Evolutionary conservation across 2,888 invertebrate species (phyloP), one percentile per base, ranked within the genome.

Genomic region (Dysmachus trigonus): DNA sequence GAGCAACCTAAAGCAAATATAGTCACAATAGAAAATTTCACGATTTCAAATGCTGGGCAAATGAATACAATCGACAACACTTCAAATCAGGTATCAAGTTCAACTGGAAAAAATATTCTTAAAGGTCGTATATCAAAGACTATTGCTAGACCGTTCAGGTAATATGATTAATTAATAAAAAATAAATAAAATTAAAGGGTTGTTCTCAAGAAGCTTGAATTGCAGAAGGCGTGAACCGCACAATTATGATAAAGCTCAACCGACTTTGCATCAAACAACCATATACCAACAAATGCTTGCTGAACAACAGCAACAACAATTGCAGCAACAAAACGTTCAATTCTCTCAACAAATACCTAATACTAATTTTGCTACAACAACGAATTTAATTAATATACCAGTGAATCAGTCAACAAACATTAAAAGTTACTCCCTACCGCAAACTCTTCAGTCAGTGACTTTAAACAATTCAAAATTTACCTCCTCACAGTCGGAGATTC

Each of bases 201-300:
- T 51, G n/a, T 15, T 18, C n/a, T 51, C 15, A 51, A 51, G n/a
- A n/a, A 51, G n/a, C 18, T 51, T 51, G 51, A 6, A 51, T 62
- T 86, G 18, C 13, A 90, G 89, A 85, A 90, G 91, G 38, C 90
- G 92, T 6, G 92, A 92, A 88, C 92, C 92, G n/a, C 92, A 92
- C 86, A 92, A 92, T 87, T 92, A 92, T 86, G 92, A 92, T 87
- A 92, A 92, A 89, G 91, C 91, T 18, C 91, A 91, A 88, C 92
- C 92, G 27, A 92, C 92, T n/a, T 74, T 91, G 86, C 92, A 92
- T 87, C 92, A 92, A 89, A 92, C 92, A 1, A 91, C 89, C n/a
- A 89, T 92, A n/a, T 92, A 92, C 88, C 92, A 92, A 86, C 92
- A 92, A 89, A 91, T 92, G 90, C 86, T 92, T 83, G 92, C 92